Percentiles rank a stretch among this genome's conserved stretches.
phyloP scores from a whole-genome alignment of 2,797 vertebrate species.

The Columba guinea region DNA sequence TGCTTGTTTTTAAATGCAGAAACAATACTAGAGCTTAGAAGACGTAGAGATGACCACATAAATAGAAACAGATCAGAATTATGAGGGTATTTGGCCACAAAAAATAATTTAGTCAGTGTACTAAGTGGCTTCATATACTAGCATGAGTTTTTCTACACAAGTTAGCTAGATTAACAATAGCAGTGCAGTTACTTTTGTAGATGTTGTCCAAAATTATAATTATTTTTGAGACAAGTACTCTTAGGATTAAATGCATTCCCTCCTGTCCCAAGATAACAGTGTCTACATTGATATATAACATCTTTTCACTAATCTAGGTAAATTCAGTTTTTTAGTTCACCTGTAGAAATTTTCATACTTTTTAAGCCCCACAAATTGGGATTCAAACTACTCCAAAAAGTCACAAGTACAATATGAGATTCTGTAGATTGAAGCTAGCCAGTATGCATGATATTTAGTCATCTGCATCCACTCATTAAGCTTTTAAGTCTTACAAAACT shows the following conservation, averaged over 20 bases:
- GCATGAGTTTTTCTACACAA: background rate
- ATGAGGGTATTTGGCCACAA: background rate
- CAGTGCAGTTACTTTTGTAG: background rate
- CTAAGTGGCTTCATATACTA: background rate
- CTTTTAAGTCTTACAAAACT: background rate
- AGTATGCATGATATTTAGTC: background rate
- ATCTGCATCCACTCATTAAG: background rate
- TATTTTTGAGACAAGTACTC: background rate
- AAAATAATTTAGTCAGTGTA: background rate
- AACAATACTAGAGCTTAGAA: background rate
- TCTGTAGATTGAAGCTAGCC: background rate
- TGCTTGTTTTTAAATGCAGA: background rate
- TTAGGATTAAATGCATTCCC: background rate
- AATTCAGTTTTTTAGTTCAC: background rate
- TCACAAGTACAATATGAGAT: background rate
- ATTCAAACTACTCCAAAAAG: background rate
- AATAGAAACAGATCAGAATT: background rate
- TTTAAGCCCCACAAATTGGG: background rate
- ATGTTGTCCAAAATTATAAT: background rate
- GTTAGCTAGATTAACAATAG: background rate
- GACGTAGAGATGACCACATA: background rate
- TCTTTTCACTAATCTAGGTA: background rate
- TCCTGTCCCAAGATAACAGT: background rate
- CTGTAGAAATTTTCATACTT: background rate
- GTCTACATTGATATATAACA: background rate